Evolutionary conservation across 2,888 invertebrate genomes (phyloP).

Genomic region (Leucania comma): DNA sequence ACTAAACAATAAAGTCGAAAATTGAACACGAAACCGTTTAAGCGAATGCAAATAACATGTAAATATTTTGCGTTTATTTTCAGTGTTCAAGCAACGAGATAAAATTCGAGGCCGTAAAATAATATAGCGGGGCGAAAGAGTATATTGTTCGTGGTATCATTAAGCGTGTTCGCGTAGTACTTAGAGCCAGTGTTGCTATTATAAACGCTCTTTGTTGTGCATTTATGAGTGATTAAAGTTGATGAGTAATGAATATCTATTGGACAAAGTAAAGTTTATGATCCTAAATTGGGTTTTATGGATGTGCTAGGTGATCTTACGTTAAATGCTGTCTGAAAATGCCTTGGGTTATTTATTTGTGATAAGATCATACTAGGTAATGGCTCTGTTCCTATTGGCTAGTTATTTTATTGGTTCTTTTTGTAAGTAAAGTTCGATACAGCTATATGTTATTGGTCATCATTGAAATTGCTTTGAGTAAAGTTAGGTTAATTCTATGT

Average conservation of each 20-base stretch:
- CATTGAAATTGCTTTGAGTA: background rate
- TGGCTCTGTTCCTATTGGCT: constrained; percentile 5
- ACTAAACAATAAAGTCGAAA: constrained; percentile 72
- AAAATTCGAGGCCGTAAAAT: constrained; percentile 83
- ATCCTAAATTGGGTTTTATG: constrained; percentile 60
- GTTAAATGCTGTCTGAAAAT: constrained; percentile 18
- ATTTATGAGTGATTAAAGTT: constrained; percentile 73
- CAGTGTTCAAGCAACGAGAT: constrained; percentile 81
- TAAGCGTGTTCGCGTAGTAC: constrained; percentile 73
- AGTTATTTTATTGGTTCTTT: background rate
- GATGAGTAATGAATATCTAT: constrained; percentile 69
- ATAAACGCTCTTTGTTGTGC: constrained; percentile 71
- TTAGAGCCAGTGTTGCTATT: constrained; percentile 67
- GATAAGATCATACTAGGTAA: constrained; percentile 9
- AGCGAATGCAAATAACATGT: constrained; percentile 76
- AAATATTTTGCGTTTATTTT: constrained; percentile 81
- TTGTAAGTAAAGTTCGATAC: background rate
- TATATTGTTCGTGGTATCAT: constrained; percentile 80
- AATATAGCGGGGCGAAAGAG: constrained; percentile 77
- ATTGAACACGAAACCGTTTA: constrained; percentile 68
- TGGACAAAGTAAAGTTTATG: constrained; percentile 67
- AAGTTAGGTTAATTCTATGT: background rate
- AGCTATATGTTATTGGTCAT: constrained; percentile 1
- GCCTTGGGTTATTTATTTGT: constrained; percentile 13
- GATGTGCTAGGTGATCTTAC: constrained; percentile 41